Conservation (phyloP, 2,888 invertebrate genomes). For the Augiades crinisus region DNA sequence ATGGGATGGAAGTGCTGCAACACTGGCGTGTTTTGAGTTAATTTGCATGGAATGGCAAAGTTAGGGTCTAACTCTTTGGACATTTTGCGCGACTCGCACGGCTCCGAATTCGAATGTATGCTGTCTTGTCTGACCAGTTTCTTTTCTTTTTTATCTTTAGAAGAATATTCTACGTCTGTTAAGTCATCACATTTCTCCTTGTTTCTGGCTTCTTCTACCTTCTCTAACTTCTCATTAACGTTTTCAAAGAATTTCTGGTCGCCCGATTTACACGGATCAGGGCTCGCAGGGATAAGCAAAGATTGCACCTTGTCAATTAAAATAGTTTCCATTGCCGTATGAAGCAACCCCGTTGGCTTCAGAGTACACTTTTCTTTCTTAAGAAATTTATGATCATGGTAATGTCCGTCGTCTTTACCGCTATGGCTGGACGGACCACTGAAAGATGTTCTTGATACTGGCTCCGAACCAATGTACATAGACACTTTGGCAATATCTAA, state of each 20-base stretch:
- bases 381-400: slow-evolving; percentile 43
- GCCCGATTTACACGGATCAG: slow-evolving; percentile 46
- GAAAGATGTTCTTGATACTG: slow-evolving; percentile 62
- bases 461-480: slow-evolving; percentile 76
- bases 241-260: slow-evolving; percentile 65
- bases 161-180: slow-evolving; percentile 6
- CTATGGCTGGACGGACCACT: slow-evolving; percentile 54
- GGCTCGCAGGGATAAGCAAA: slow-evolving; percentile 62
- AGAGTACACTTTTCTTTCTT: slow-evolving; percentile 50
- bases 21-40: slow-evolving; percentile 50
- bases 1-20: slow-evolving; percentile 64
- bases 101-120: slow-evolving; percentile 50
- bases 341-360: slow-evolving; percentile 66
- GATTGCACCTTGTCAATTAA: slow-evolving; percentile 78
- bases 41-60: slow-evolving; percentile 45
- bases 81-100: slow-evolving; percentile 52
- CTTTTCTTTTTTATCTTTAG: slow-evolving; percentile 39
- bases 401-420: slow-evolving; percentile 45
- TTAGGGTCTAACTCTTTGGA: slow-evolving; percentile 53
- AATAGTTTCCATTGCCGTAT: slow-evolving; percentile 81
- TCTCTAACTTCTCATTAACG: slow-evolving; percentile 60
- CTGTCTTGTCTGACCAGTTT: slow-evolving; percentile 64
- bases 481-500: slow-evolving; percentile 53
- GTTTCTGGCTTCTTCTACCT: slow-evolving; percentile 53
- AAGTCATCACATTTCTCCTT: slow-evolving; percentile 27